A percentile compares a stretch with the other conserved stretches of the same genome.
phyloP scores from a whole-genome alignment of 2,888 invertebrate genomes.

The Neoitamus cyanurus region DNA sequence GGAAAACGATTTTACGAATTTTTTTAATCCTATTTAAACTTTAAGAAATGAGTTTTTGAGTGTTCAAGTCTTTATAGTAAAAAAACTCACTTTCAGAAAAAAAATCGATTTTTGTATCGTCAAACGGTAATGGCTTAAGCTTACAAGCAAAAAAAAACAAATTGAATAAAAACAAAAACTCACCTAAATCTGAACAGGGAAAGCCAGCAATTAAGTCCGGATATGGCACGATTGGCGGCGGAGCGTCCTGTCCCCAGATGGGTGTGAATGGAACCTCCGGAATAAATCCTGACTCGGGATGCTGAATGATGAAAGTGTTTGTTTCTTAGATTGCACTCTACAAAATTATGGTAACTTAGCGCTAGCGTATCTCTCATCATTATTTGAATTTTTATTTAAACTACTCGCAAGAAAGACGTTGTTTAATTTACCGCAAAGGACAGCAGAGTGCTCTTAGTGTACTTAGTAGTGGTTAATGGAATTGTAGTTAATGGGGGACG shows the following conservation, averaged over 20 bases:
- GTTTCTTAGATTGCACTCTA: conserved; percentile 13
- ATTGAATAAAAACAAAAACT: conserved; percentile 53
- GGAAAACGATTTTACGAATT: too few species aligned
- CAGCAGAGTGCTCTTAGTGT: conserved; percentile 11
- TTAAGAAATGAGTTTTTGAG: too few species aligned
- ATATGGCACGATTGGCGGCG: conserved; percentile 72
- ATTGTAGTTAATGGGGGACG: not conserved
- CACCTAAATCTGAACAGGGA: conserved; percentile 75
- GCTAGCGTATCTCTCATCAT: conserved; percentile 6
- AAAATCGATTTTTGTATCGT: too few species aligned
- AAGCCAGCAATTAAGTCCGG: conserved; percentile 79
- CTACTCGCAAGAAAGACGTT: not conserved
- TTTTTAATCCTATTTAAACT: too few species aligned
- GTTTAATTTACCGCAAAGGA: conserved; percentile 34
- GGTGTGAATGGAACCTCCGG: conserved; percentile 66
- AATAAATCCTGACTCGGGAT: conserved; percentile 63
- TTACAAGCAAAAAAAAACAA: too few species aligned
- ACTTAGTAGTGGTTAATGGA: not conserved
- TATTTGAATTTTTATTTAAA: not conserved
- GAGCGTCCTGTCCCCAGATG: conserved; percentile 67
- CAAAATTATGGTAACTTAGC: not conserved
- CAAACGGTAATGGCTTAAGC: too few species aligned
- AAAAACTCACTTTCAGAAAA: too few species aligned
- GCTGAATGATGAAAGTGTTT: conserved; percentile 56
- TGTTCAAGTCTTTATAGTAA: too few species aligned